Evolutionary conservation across 2,113 vertebrate species (phyloP).

Genomic region (Tringa solitaria): DNA sequence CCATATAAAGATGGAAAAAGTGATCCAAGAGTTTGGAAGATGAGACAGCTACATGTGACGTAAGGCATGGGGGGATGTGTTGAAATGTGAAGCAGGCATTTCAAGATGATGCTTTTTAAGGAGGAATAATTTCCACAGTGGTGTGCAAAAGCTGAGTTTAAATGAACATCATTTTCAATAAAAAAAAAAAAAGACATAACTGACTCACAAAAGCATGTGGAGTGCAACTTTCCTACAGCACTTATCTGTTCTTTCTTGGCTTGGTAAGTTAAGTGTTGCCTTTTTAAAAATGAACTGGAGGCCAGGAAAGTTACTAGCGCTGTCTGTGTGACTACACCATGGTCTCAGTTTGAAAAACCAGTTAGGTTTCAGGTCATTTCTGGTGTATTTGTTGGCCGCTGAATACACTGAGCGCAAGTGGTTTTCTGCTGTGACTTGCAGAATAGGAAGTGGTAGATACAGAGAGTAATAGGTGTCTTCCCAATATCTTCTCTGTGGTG

Average conservation of each 20-base stretch:
- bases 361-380: background rate
- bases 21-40: slow-evolving; percentile 43
- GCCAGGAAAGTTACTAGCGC: background rate
- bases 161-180: background rate
- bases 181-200: background rate
- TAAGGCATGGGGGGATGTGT: slow-evolving; percentile 12
- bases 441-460: background rate
- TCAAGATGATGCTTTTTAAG: slow-evolving; percentile 34
- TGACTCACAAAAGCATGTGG: background rate
- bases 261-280: background rate
- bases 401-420: background rate
- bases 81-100: slow-evolving; percentile 45
- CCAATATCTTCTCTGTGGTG: background rate
- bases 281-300: background rate
- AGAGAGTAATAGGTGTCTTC: background rate
- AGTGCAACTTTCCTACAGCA: background rate
- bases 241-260: background rate
- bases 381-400: background rate
- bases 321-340: background rate
- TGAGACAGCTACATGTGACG: slow-evolving; percentile 11
- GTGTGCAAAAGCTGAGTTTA: background rate
- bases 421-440: background rate
- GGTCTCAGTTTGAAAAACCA: background rate
- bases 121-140: slow-evolving; percentile 21
- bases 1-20: slow-evolving; percentile 60